Evolutionary conservation across 2,888 invertebrate species (phyloP).

Genomic region (Biston betularia): DNA sequence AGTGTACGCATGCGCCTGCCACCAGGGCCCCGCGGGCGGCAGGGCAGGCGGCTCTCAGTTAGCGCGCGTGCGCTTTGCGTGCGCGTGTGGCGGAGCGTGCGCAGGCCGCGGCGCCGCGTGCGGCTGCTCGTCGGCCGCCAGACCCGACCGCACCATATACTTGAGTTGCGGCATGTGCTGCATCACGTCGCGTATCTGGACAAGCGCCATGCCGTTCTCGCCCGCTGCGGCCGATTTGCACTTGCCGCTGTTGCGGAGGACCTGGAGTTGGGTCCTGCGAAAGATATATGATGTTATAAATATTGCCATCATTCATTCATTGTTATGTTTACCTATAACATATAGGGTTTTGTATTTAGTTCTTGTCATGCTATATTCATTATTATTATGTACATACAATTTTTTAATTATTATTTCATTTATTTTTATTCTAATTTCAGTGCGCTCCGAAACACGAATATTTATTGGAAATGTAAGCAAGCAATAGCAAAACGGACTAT

Average conservation of each 20-base stretch:
- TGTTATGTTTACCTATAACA: no score
- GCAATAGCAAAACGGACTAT: no score
- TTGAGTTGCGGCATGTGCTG: constrained; percentile 95
- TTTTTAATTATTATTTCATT: no score
- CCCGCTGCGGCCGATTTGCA: constrained; percentile 88
- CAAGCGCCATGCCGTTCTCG: constrained; percentile 91
- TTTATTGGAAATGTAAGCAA: no score
- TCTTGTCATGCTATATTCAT: no score
- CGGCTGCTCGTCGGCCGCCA: constrained; percentile 62
- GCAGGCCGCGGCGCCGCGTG: constrained; percentile 51
- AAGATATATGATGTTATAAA: not conserved
- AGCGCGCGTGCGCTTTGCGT: constrained; percentile 68
- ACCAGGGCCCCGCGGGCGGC: constrained; percentile 4
- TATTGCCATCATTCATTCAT: no score
- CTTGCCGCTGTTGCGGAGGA: constrained; percentile 91
- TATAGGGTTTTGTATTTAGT: no score
- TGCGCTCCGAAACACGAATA: no score
- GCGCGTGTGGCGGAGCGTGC: constrained; percentile 49
- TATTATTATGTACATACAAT: no score
- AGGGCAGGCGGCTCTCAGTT: constrained; percentile 56
- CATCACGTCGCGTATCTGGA: constrained; percentile 93
- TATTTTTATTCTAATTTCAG: no score
- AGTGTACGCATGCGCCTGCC: not conserved
- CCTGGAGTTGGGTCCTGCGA: constrained; percentile 90
- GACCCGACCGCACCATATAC: constrained; percentile 90